phyloP scores from a whole-genome alignment of 2,888 invertebrate genomes.

The Seira sanloemensis region DNA sequence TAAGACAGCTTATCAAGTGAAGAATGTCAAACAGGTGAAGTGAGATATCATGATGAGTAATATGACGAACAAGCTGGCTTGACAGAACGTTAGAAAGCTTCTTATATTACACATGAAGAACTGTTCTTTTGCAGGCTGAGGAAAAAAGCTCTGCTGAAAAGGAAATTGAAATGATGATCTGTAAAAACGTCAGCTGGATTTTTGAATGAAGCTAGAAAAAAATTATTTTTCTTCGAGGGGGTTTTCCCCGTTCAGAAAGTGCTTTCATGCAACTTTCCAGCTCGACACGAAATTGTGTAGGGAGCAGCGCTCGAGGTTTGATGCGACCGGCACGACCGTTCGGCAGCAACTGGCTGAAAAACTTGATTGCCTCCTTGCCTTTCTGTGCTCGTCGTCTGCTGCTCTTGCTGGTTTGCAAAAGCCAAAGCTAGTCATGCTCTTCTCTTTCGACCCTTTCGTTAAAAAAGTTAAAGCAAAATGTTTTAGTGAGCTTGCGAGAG shows the following conservation, averaged over 20 bases:
- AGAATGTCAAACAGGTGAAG: slow-evolving; percentile 65
- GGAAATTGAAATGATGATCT: slow-evolving; percentile 5
- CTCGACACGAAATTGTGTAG: slow-evolving; percentile 44
- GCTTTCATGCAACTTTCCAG: slow-evolving; percentile 50
- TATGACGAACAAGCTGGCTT: slow-evolving; percentile 45
- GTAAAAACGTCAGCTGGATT: slow-evolving; percentile 8
- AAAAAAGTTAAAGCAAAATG: too few species aligned
- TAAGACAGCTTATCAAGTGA: slow-evolving; percentile 64
- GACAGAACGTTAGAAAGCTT: slow-evolving; percentile 34
- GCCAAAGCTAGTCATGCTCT: background rate
- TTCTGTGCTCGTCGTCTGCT: slow-evolving; percentile 15
- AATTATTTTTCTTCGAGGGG: background rate
- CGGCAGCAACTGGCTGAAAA: slow-evolving; percentile 69
- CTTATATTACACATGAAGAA: slow-evolving; percentile 16
- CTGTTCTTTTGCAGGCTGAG: background rate
- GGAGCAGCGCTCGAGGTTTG: slow-evolving; percentile 34
- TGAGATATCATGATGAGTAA: slow-evolving; percentile 61
- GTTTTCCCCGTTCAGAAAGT: background rate
- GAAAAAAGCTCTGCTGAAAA: background rate
- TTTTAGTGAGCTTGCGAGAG: background rate
- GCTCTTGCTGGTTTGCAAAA: background rate
- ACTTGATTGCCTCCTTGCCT: slow-evolving; percentile 45
- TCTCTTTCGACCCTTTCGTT: background rate
- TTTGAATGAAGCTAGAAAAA: background rate
- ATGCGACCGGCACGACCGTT: slow-evolving; percentile 70